A percentile compares a stretch with the other conserved stretches of the same genome.
phyloP scores from a whole-genome alignment of 2,113 vertebrate species.

The Tichodroma muraria region DNA sequence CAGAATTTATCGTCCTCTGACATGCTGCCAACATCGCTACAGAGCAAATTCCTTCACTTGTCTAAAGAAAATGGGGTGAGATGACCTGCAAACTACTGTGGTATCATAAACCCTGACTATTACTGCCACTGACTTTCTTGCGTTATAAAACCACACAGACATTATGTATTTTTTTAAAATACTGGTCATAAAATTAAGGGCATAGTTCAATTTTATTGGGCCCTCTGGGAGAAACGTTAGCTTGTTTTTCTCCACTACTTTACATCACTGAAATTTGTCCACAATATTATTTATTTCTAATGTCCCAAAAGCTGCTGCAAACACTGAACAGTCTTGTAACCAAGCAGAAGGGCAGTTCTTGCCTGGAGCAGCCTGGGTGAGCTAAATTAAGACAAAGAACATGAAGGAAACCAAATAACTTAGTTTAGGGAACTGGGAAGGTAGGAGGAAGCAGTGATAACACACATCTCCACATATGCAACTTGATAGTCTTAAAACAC shows the following conservation, averaged over 20 bases:
- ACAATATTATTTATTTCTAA: neutral
- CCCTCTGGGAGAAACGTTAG: neutral
- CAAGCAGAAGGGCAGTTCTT: neutral
- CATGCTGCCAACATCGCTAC: constrained; percentile 69
- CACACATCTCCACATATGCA: neutral
- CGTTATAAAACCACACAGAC: neutral
- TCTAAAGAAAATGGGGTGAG: constrained; percentile 76
- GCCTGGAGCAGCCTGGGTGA: neutral
- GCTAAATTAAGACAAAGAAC: neutral
- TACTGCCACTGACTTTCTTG: neutral
- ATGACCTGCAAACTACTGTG: neutral
- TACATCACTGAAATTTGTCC: neutral
- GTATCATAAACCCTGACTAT: neutral
- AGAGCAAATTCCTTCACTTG: constrained; percentile 74
- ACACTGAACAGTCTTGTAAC: neutral
- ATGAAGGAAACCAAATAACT: neutral
- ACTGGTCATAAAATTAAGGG: neutral
- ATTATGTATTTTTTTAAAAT: neutral
- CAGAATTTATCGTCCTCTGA: constrained; percentile 65
- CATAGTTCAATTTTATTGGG: neutral
- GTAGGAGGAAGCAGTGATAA: neutral
- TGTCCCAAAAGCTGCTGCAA: neutral
- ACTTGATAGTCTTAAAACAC: neutral
- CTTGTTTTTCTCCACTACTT: neutral
- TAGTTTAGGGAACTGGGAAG: neutral